These are phyloP conservation scores for Pachyramphus minor DNA, from an alignment of 2,113 vertebrate species.

Conservation along the genomic window DNA sequence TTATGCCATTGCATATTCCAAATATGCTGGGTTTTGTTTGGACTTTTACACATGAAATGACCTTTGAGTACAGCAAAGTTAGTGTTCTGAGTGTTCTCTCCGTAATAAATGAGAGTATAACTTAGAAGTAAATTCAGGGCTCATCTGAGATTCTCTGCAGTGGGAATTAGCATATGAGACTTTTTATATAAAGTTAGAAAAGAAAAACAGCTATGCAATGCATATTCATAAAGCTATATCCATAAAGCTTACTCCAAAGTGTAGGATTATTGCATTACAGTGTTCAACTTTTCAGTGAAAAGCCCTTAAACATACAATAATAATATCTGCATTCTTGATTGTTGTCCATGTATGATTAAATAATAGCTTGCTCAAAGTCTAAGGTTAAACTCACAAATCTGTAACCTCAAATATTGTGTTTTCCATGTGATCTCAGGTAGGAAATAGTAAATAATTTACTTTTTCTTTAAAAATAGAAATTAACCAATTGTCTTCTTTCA, in stretches of 20 bases:
- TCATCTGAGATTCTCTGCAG: slow-evolving; percentile 8
- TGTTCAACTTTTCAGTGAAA: slow-evolving; percentile 26
- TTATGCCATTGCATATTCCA: background rate
- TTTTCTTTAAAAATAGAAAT: background rate
- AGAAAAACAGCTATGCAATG: slow-evolving; percentile 26
- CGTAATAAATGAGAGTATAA: background rate
- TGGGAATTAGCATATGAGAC: slow-evolving; percentile 30
- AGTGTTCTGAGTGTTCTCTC: background rate
- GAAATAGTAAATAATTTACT: background rate
- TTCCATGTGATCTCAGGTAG: background rate
- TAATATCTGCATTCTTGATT: slow-evolving; percentile 1
- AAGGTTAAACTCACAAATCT: slow-evolving; percentile 22
- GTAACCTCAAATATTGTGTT: background rate
- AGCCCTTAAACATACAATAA: slow-evolving; percentile 26
- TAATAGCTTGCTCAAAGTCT: background rate
- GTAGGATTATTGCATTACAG: slow-evolving; percentile 16
- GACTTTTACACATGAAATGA: background rate
- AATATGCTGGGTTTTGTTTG: background rate
- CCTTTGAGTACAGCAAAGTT: background rate
- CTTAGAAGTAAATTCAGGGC: slow-evolving; percentile 30
- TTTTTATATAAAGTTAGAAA: background rate
- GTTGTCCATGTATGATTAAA: background rate
- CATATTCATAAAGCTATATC: slow-evolving; percentile 18
- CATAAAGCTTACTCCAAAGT: background rate
- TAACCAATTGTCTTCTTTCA: background rate